A percentile compares a stretch with the other conserved stretches of the same genome.
Conservation (phyloP, 2,113 vertebrate species). For the Lepidothrix coronata region DNA sequence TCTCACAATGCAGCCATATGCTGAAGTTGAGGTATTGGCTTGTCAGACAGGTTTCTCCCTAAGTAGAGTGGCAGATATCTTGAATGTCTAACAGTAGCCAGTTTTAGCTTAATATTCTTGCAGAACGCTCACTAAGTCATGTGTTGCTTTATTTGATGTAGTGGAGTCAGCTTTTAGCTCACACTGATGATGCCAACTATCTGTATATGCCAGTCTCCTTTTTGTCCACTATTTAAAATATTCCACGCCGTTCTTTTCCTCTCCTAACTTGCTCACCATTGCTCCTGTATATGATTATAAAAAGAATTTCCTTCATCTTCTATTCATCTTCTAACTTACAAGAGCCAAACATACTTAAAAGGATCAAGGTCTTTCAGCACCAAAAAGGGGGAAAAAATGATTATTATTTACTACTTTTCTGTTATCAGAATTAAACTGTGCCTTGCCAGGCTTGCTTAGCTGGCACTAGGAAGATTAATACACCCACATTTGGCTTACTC, state of each 20-base stretch:
- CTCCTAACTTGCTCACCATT: not conserved
- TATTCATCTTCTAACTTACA: conserved; percentile 7
- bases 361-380: not conserved
- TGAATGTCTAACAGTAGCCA: not conserved
- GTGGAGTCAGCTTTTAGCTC: not conserved
- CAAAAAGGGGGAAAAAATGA: not conserved
- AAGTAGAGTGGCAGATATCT: not conserved
- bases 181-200: not conserved
- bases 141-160: not conserved
- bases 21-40: not conserved
- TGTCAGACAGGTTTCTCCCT: not conserved
- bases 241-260: not conserved
- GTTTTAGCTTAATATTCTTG: not conserved
- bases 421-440: conserved; percentile 45
- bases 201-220: not conserved
- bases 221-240: not conserved
- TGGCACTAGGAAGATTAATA: conserved; percentile 64
- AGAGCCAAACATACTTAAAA: conserved; percentile 24
- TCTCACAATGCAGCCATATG: not conserved
- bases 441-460: conserved; percentile 57
- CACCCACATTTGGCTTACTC: conserved; percentile 62
- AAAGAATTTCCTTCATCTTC: not conserved
- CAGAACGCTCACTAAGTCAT: not conserved
- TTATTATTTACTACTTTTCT: conserved; percentile 37
- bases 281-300: not conserved